Conservation (phyloP, 2,888 invertebrate genomes). For the Pogonocherus hispidulus region DNA sequence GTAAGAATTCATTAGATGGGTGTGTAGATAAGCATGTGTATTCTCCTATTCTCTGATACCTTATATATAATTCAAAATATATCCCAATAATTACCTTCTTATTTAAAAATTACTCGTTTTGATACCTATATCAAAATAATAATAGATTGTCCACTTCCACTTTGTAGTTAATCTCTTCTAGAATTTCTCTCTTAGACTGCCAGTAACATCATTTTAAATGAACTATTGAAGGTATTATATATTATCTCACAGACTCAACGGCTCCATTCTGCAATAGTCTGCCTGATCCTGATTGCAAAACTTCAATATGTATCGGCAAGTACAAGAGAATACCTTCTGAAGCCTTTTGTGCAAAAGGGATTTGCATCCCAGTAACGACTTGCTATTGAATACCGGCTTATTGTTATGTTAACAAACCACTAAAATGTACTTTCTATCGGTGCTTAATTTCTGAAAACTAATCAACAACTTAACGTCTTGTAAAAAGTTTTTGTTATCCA, state of each 20-base stretch:
- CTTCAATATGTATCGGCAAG: neutral
- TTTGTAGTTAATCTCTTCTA: neutral
- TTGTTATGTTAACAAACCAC: neutral
- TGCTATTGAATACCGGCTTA: neutral
- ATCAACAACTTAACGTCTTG: too few species aligned
- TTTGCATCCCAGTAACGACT: neutral
- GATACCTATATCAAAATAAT: too few species aligned
- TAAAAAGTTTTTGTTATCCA: too few species aligned
- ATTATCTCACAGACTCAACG: neutral
- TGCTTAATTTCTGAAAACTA: neutral
- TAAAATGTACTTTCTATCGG: neutral
- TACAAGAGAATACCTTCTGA: neutral
- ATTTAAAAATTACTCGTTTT: too few species aligned
- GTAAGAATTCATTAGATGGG: too few species aligned
- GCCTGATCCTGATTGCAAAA: conserved; percentile 1
- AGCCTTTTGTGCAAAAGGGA: neutral
- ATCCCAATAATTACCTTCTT: too few species aligned
- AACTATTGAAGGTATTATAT: neutral
- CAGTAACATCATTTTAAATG: neutral
- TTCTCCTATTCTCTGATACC: too few species aligned
- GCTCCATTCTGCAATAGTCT: neutral
- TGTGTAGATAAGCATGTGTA: too few species aligned
- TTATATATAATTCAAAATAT: too few species aligned
- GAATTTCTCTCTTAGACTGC: neutral
- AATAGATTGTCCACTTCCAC: too few species aligned